Conservation (phyloP, 2,888 invertebrate genomes). For the Cheilosia variabilis region DNA sequence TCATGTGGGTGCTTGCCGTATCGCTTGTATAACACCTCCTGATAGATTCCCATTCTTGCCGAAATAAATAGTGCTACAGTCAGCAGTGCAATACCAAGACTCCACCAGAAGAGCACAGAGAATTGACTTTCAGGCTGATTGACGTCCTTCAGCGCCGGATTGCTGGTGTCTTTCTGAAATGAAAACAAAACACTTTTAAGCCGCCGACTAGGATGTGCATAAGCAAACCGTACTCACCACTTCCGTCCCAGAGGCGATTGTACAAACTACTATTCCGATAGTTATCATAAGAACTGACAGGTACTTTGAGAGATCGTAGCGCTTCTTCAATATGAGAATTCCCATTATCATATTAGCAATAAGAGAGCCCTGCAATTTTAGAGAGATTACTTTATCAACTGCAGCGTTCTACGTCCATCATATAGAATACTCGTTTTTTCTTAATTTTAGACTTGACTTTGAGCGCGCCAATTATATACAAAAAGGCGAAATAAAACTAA, state of each 20-base stretch:
- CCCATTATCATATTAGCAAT: conserved; percentile 99
- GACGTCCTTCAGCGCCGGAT: conserved; percentile 84
- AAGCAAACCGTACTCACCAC: conserved; percentile 82
- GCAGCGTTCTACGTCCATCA: too few relatives aligned
- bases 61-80: conserved; percentile 95
- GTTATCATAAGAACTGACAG: conserved; percentile 96
- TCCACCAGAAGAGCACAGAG: conserved; percentile 86
- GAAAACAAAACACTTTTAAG: conserved; percentile 37
- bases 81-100: conserved; percentile 91
- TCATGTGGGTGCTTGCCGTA: conserved; percentile 97
- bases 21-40: conserved; percentile 92
- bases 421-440: too few relatives aligned
- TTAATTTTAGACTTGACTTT: too few relatives aligned
- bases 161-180: conserved; percentile 85
- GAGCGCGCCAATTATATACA: too few relatives aligned
- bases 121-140: conserved; percentile 76
- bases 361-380: conserved; percentile 88
- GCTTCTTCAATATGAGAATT: conserved; percentile 93
- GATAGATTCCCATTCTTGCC: conserved; percentile 97
- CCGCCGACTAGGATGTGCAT: background rate
- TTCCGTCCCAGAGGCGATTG: conserved; percentile 92
- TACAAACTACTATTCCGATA: conserved; percentile 95
- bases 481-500: too few relatives aligned
- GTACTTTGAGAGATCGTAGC: conserved; percentile 93
- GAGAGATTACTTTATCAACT: background rate